Conservation (phyloP, 2,888 invertebrate genomes). For the Platycheirus rosarum region DNA sequence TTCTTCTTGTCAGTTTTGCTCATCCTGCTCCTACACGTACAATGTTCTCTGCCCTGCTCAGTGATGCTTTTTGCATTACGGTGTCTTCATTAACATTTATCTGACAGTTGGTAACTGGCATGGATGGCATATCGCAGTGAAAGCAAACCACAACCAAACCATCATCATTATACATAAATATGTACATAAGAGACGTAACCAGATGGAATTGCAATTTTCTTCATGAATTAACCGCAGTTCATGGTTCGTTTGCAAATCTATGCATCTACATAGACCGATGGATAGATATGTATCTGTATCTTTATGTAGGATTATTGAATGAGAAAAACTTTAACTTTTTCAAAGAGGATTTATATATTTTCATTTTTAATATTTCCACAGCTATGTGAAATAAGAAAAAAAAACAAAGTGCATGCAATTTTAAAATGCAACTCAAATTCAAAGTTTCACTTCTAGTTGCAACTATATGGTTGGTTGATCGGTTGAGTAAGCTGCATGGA, state of each 20-base stretch:
- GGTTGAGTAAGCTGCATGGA: no score
- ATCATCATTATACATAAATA: constrained; percentile 22
- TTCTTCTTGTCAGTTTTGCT: constrained; percentile 26
- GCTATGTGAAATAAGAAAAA: no score
- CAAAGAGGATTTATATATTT: no score
- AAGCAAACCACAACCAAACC: constrained; percentile 28
- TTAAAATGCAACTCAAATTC: no score
- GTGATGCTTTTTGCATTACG: constrained; percentile 20
- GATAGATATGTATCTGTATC: neutral
- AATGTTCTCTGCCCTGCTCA: neutral
- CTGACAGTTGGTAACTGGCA: constrained; percentile 37
- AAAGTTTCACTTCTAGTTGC: no score
- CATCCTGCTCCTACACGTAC: neutral
- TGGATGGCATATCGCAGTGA: constrained; percentile 24
- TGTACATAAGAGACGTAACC: constrained; percentile 21
- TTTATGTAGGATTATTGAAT: no score
- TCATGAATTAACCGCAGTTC: constrained; percentile 63
- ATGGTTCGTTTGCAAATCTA: constrained; percentile 61
- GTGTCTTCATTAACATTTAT: constrained; percentile 48
- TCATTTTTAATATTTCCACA: no score
- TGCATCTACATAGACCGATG: constrained; percentile 20
- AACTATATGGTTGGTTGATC: no score
- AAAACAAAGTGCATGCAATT: no score
- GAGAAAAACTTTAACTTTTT: no score
- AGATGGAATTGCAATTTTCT: constrained; percentile 64